A percentile compares a stretch with the other conserved stretches of the same genome.
These are phyloP conservation scores for Nymphalis io DNA, from an alignment of 1,140 invertebrate genomes.

Conservation along the genomic window DNA sequence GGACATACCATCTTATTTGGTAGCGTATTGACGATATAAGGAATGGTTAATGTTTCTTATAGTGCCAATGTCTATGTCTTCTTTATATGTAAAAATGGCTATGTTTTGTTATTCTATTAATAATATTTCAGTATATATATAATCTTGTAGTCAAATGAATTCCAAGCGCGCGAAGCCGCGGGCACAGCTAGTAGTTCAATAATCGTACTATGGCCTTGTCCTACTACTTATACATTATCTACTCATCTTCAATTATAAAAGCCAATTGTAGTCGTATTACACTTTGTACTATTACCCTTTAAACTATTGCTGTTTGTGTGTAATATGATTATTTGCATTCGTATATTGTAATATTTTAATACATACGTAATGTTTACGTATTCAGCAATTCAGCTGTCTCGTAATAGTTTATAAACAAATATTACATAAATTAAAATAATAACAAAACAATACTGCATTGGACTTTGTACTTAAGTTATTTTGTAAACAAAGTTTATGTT, in stretches of 20 bases:
- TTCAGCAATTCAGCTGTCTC: slow-evolving; percentile 2
- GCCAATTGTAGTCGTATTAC: neutral
- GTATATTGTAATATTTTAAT: neutral
- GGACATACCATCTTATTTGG: too few relatives aligned
- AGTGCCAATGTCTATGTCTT: too few relatives aligned
- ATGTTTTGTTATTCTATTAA: too few relatives aligned
- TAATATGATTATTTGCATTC: neutral
- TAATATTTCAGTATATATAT: too few relatives aligned
- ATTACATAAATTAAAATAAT: slow-evolving; percentile 17
- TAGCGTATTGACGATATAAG: too few relatives aligned
- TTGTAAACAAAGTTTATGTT: neutral
- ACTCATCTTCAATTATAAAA: neutral
- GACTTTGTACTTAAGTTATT: neutral
- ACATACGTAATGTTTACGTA: slow-evolving; percentile 4
- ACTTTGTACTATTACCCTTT: neutral
- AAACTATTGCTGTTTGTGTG: neutral
- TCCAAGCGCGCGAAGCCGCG: too few relatives aligned
- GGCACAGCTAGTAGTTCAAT: too few relatives aligned
- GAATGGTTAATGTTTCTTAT: too few relatives aligned
- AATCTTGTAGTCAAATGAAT: too few relatives aligned
- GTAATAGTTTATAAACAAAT: slow-evolving; percentile 28
- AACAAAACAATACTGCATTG: slow-evolving; percentile 1
- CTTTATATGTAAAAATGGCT: too few relatives aligned
- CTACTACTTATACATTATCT: too few relatives aligned
- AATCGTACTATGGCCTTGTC: too few relatives aligned